Conservation (phyloP, 2,113 vertebrate species). For the Microcebus tavaratra region DNA sequence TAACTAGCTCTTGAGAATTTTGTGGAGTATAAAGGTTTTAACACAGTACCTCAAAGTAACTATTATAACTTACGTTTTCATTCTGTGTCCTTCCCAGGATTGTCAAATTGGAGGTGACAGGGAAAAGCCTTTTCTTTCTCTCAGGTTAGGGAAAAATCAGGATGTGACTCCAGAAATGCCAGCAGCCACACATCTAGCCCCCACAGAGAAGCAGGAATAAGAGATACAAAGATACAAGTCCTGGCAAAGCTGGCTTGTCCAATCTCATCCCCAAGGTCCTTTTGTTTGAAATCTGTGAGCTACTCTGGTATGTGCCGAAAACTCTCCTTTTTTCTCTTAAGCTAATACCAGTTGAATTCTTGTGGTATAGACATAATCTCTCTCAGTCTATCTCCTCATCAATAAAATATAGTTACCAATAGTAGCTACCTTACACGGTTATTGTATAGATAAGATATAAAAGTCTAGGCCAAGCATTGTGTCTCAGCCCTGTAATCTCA, state of each 20-base stretch:
- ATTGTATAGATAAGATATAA: not conserved
- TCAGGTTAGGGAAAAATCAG: not conserved
- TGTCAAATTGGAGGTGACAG: not conserved
- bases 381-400: not conserved
- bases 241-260: not conserved
- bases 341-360: not conserved
- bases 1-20: not conserved
- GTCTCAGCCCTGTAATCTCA: too few species aligned
- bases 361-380: not conserved
- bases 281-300: not conserved
- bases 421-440: not conserved
- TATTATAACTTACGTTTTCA: not conserved
- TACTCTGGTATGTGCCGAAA: not conserved
- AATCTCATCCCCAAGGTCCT: not conserved
- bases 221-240: not conserved
- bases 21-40: not conserved
- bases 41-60: not conserved
- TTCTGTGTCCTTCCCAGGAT: not conserved
- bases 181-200: not conserved
- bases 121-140: not conserved
- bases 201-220: not conserved
- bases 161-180: not conserved
- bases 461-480: too few species aligned
- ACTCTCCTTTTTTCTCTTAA: not conserved
- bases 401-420: not conserved